A percentile compares a stretch with the other conserved stretches of the same genome.
These are phyloP conservation scores for Drosophila rhopaloa DNA, from an alignment of 1,140 invertebrate species.

Conservation along the genomic window DNA sequence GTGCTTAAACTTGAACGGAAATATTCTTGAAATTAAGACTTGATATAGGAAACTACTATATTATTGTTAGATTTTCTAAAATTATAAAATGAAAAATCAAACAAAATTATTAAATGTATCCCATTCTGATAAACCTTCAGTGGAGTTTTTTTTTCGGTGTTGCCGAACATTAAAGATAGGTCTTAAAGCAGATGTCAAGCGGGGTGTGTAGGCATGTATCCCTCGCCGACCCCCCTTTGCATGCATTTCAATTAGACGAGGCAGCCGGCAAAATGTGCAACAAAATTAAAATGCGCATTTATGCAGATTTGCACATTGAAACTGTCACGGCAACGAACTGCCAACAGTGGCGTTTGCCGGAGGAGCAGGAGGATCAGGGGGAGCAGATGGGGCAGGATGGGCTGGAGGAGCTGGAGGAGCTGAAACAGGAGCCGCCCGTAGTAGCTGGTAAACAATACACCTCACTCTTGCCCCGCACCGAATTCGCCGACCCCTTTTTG, in stretches of 20 bases:
- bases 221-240: conserved; percentile 17
- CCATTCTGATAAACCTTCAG: no score
- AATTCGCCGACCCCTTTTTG: conserved; percentile 27
- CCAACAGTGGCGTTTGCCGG: conserved; percentile 9
- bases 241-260: conserved; percentile 81
- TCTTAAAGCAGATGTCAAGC: conserved; percentile 70
- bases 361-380: conserved; percentile 4
- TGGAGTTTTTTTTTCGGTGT: conserved; percentile 1
- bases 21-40: no score
- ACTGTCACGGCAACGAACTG: conserved; percentile 73
- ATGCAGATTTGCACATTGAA: conserved; percentile 83
- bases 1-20: no score
- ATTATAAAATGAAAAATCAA: no score
- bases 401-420: conserved; percentile 1
- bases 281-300: conserved; percentile 84
- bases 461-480: conserved; percentile 14
- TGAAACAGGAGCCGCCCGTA: conserved; percentile 20
- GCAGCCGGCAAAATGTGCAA: conserved; percentile 80
- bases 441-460: conserved; percentile 58
- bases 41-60: no score
- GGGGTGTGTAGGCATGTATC: conserved; percentile 9
- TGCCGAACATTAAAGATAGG: conserved; percentile 53
- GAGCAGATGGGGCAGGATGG: background rate
- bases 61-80: no score
- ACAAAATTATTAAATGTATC: background rate